These are phyloP conservation scores for Tapirus terrestris DNA, from an alignment of 2,113 vertebrate species.

Conservation along the genomic window DNA sequence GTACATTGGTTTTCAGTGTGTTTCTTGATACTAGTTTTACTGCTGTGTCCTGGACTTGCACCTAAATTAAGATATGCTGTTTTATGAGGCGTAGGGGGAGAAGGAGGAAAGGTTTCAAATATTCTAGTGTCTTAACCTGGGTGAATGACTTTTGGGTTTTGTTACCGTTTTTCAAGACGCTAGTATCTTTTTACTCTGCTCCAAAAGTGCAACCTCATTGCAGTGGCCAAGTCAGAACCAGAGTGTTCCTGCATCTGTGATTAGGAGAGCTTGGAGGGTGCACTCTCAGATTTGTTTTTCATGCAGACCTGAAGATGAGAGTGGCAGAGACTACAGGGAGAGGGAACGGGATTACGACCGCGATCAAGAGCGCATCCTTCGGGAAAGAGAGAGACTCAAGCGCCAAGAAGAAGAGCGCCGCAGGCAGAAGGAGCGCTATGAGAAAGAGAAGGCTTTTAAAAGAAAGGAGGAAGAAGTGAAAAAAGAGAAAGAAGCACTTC, in stretches of 20 bases:
- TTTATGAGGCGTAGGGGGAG: not conserved
- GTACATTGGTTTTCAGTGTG: constrained; percentile 57
- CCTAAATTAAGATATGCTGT: constrained; percentile 13
- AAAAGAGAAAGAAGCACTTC: constrained; percentile 91
- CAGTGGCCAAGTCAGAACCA: not conserved
- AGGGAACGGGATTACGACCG: constrained; percentile 92
- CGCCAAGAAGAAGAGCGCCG: constrained; percentile 95
- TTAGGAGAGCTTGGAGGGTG: not conserved
- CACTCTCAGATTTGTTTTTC: constrained; percentile 72
- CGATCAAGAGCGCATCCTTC: constrained; percentile 92
- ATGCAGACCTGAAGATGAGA: constrained; percentile 91
- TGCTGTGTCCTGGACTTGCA: constrained; percentile 44
- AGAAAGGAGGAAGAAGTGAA: constrained; percentile 94
- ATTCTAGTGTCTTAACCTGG: not conserved
- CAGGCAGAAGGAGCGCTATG: constrained; percentile 93
- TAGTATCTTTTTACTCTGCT: not conserved
- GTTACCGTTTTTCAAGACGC: constrained; percentile 1
- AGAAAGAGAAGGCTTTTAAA: constrained; percentile 92
- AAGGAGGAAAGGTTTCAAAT: constrained; percentile 15
- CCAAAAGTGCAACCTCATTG: not conserved
- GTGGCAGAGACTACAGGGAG: constrained; percentile 92
- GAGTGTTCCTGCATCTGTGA: not conserved
- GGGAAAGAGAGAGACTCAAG: constrained; percentile 92
- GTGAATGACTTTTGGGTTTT: constrained; percentile 29
- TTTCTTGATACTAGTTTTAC: constrained; percentile 57